Evolutionary conservation across 1,140 invertebrate genomes (phyloP).

Genomic region (Brachionus rubens): DNA sequence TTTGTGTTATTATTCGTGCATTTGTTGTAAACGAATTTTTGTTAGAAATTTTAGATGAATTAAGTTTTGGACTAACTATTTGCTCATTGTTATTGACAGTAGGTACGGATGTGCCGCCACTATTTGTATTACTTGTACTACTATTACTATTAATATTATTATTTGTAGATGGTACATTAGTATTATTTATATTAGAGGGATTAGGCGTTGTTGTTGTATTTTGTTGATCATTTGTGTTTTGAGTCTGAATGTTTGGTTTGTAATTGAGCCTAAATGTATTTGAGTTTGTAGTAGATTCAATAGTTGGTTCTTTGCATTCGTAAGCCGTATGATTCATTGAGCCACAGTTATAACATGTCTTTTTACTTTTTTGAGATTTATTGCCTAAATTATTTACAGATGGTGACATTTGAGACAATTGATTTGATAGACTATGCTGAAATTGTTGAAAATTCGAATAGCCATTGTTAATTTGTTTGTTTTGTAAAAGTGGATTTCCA

Average conservation of each 20-base stretch:
- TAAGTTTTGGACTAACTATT: neutral
- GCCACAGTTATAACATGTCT: constrained; percentile 39
- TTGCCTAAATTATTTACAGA: neutral
- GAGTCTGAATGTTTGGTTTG: constrained; percentile 8
- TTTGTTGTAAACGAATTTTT: no score
- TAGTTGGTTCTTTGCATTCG: constrained; percentile 30
- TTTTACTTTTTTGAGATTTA: constrained; percentile 19
- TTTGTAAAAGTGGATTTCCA: neutral
- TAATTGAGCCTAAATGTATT: constrained; percentile 21
- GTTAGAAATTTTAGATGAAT: neutral
- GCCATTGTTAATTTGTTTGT: neutral
- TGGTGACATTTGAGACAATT: neutral
- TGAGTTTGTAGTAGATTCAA: neutral
- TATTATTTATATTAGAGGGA: no score
- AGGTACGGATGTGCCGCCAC: no score
- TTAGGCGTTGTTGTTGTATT: neutral
- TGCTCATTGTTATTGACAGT: no score
- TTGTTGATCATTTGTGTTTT: neutral
- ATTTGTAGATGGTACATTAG: no score
- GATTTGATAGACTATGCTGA: neutral
- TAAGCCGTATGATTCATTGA: constrained; percentile 12
- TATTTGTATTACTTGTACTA: no score
- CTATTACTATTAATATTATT: no score
- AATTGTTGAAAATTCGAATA: neutral
- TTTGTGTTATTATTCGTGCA: no score